Percentiles rank a stretch among this genome's conserved stretches.
phyloP scores from a whole-genome alignment of 2,113 vertebrate genomes.

The Himantopus leucocephalus region DNA sequence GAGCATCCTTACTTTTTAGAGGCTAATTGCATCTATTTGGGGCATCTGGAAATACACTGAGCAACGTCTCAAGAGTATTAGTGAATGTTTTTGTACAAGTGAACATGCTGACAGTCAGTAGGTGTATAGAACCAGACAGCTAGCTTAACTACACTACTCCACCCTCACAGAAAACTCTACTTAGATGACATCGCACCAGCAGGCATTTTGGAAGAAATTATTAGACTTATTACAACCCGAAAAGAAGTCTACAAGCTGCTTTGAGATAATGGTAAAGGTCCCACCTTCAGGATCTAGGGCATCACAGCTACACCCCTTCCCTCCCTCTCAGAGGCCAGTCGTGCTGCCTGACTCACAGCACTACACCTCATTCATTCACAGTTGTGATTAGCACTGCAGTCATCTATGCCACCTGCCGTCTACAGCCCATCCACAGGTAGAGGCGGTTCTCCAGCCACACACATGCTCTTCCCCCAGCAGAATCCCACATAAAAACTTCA shows the following conservation, averaged over 20 bases:
- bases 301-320: background rate
- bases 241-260: background rate
- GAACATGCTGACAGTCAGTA: background rate
- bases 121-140: background rate
- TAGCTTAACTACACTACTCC: background rate
- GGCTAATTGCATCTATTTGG: background rate
- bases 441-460: background rate
- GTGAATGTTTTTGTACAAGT: background rate
- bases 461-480: background rate
- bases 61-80: background rate
- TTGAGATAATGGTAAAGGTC: background rate
- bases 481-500: background rate
- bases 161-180: background rate
- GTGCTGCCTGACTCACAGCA: background rate
- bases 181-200: fast-evolving
- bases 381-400: background rate
- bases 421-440: background rate
- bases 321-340: background rate
- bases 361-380: background rate
- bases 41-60: background rate
- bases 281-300: background rate
- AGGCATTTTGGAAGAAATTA: background rate
- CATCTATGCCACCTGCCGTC: too few relatives aligned
- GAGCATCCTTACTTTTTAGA: background rate
- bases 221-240: background rate